Evolutionary conservation across 2,797 vertebrate species (phyloP).

Genomic region (Spinus pinus): DNA sequence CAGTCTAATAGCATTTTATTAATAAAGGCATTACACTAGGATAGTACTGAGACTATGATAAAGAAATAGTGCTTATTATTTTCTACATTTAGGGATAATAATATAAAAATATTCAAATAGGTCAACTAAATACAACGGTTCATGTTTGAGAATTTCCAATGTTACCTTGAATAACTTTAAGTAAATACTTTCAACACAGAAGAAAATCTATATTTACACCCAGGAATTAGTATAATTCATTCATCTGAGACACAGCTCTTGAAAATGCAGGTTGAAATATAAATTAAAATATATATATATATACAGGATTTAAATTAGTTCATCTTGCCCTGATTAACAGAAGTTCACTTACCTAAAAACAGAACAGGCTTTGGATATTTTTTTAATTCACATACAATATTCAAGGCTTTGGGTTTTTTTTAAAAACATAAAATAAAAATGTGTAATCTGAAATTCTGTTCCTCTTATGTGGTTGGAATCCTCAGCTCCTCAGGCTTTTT

Average conservation of each 20-base stretch:
- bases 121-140: not conserved
- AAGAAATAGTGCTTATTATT: not conserved
- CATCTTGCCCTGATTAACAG: not conserved
- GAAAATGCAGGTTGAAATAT: not conserved
- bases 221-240: not conserved
- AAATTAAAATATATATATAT: not conserved
- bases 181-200: not conserved
- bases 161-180: not conserved
- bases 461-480: not conserved
- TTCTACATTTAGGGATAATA: not conserved
- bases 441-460: not conserved
- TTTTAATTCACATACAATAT: not conserved
- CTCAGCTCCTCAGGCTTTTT: not conserved
- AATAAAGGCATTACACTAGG: not conserved
- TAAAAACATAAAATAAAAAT: not conserved
- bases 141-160: not conserved
- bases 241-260: not conserved
- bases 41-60: not conserved
- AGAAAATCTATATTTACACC: conserved; percentile 20
- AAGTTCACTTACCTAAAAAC: not conserved
- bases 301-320: not conserved
- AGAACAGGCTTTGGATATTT: not conserved
- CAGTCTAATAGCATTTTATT: not conserved
- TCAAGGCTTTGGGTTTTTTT: not conserved
- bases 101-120: not conserved